These are phyloP conservation scores for Drosophila meridiana DNA, from an alignment of 2,888 invertebrate genomes.

Conservation along the genomic window DNA sequence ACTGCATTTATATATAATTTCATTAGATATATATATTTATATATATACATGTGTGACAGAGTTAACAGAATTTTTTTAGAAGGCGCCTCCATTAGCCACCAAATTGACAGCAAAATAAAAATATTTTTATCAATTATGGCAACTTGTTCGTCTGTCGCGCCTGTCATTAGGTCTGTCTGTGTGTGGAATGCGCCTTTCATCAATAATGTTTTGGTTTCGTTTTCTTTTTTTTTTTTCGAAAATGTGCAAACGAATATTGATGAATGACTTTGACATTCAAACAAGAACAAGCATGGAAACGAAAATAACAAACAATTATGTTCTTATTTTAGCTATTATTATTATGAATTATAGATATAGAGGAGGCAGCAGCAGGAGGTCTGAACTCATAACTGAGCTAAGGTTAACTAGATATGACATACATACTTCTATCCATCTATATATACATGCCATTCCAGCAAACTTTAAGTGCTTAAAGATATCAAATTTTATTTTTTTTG, in stretches of 20 bases:
- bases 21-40: neutral
- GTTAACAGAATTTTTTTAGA: constrained; percentile 45
- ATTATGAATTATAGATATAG: neutral
- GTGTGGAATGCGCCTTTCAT: constrained; percentile 49
- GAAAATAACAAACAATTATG: neutral
- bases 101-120: constrained; percentile 62
- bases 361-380: neutral
- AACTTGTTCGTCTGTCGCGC: constrained; percentile 24
- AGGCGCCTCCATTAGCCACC: constrained; percentile 26
- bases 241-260: constrained; percentile 19
- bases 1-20: neutral
- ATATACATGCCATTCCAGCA: neutral
- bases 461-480: neutral
- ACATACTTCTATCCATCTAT: neutral
- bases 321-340: neutral
- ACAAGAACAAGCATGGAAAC: constrained; percentile 4
- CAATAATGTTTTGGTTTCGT: constrained; percentile 29
- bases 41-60: constrained; percentile 20
- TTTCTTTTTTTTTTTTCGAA: constrained; percentile 7
- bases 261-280: constrained; percentile 44
- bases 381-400: neutral
- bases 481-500: neutral
- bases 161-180: constrained; percentile 25
- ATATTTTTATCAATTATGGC: constrained; percentile 68
- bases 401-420: neutral